Percentiles rank a stretch among this genome's conserved stretches.
phyloP scores from a whole-genome alignment of 2,113 vertebrate genomes.

The Excalfactoria chinensis region DNA sequence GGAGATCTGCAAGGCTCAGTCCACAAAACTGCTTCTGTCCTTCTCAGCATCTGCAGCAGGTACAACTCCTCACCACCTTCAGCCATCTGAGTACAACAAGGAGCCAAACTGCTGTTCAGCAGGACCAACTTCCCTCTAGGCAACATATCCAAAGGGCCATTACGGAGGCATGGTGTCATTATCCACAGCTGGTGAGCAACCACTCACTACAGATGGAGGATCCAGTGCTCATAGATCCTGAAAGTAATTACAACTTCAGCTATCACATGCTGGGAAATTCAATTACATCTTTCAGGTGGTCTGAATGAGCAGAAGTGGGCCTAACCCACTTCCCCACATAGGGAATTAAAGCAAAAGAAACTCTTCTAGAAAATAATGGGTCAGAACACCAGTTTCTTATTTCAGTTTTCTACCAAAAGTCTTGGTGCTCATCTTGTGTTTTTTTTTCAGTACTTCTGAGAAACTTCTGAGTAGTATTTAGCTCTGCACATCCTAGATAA shows the following conservation, averaged over 20 bases:
- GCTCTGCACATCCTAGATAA: not conserved
- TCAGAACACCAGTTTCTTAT: not conserved
- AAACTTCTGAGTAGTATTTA: not conserved
- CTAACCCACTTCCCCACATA: not conserved
- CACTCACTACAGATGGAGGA: too few relatives aligned
- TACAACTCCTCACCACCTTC: not conserved
- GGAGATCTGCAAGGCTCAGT: not conserved
- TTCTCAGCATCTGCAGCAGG: not conserved
- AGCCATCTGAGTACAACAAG: rapidly evolving
- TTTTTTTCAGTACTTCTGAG: not conserved
- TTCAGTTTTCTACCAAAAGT: not conserved
- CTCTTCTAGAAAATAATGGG: not conserved
- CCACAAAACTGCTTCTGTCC: not conserved
- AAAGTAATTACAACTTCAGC: not conserved
- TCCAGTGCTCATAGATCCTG: not conserved
- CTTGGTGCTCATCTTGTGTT: not conserved
- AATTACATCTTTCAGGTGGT: not conserved
- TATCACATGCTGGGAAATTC: not conserved
- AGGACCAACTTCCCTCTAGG: rapidly evolving
- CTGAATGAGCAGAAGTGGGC: not conserved
- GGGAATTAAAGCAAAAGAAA: not conserved
- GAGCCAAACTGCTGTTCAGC: rapidly evolving
- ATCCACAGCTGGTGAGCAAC: not conserved
- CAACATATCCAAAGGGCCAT: rapidly evolving
- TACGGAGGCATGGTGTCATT: not conserved